Conservation (phyloP, 1,140 invertebrate species). For the Mamestra configurata region DNA sequence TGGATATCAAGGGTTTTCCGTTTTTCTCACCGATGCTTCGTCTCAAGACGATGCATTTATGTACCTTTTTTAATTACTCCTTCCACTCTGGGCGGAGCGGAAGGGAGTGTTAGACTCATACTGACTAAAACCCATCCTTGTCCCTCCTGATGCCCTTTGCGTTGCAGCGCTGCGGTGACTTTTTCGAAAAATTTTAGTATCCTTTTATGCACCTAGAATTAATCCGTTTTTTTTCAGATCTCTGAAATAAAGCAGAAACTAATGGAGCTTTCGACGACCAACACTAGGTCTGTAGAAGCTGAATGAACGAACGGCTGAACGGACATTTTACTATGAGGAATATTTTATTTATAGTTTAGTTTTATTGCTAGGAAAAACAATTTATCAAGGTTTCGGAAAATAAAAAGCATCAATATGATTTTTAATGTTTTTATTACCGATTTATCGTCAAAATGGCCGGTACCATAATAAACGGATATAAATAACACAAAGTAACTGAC, state of each 20-base stretch:
- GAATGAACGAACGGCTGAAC: conserved; percentile 48
- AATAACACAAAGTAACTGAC: conserved; percentile 45
- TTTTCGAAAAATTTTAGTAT: no score
- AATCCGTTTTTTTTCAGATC: conserved; percentile 71
- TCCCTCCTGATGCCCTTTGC: no score
- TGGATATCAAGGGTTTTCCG: no score
- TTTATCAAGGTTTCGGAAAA: neutral
- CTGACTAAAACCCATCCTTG: no score
- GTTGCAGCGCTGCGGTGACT: no score
- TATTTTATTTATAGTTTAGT: conserved; percentile 14
- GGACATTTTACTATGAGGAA: neutral
- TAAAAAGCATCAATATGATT: conserved; percentile 26
- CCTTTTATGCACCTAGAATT: no score
- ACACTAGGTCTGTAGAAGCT: conserved; percentile 64
- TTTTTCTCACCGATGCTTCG: no score
- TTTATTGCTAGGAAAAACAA: neutral
- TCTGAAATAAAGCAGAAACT: conserved; percentile 83
- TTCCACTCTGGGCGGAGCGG: no score
- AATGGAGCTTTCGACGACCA: conserved; percentile 72
- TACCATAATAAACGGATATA: conserved; percentile 58
- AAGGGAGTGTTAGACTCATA: no score
- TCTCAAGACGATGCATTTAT: no score
- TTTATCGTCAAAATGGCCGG: conserved; percentile 62
- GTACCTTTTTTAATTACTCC: no score
- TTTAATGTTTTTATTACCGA: conserved; percentile 51